Evolutionary conservation across 2,888 invertebrate species (phyloP), one percentile per base, ranked within the genome.

Genomic region (Lasioglossum zephyrum): DNA sequence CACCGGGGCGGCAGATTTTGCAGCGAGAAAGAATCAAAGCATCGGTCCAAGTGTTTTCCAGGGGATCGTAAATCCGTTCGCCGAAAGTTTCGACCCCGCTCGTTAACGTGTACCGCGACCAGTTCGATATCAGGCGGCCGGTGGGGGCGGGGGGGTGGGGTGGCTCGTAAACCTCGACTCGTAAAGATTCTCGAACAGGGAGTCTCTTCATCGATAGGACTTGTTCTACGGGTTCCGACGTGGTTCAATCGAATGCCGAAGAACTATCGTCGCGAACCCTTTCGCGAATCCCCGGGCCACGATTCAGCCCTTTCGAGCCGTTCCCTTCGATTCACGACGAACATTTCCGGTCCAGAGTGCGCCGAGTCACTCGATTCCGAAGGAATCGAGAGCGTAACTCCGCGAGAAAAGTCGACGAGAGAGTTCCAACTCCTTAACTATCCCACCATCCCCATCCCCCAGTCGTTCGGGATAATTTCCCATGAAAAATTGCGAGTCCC

Each of bases 131-230:
- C 78, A 81, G 70, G 85, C 66, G 22, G 39, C n/a, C 22, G 47
- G 76, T 53, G 39, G 13, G 73, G 31, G 31, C 0, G 31, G 31
- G 39, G 13, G 73, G 31, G 31, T 0, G 31, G 31, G 66, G 66
- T 66, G 66, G 66, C 66, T 78, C 87, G 79, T 87, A 87, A 87
- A 87, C 72, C 44, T 22, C 57, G 39, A 69, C 44, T 66, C 84
- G 77, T 83, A 87, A 86, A 83, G 78, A 78, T 60, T 47, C 77
- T 77, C 69, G 57, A 74, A 69, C 79, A 60, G 31, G 63, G 63
- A 75, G 76, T 69, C 36, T 79, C 83, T 57, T 79, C 44, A 53
- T 77, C 73, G 76, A 76, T 49, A 72, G 63, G 70, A 70, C 72
- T 63, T 36, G 47, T 63, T 75, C 79, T 63, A 73, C 63, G 22